Evolutionary conservation across 1,140 invertebrate species (phyloP).

Genomic region (Lordiphosa collinella): DNA sequence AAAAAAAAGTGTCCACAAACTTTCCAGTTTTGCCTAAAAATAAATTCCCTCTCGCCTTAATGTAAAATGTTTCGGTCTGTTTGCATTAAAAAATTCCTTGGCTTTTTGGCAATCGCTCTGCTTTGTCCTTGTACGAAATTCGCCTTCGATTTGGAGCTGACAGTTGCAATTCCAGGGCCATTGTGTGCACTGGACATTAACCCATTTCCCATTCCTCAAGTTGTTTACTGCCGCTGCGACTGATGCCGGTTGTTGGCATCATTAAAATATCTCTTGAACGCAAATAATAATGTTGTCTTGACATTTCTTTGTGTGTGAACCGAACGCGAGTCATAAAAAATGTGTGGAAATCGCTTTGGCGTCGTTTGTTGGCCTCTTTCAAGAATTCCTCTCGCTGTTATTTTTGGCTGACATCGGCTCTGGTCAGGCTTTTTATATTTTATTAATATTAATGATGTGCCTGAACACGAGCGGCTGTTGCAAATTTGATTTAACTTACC

Average conservation of each 20-base stretch:
- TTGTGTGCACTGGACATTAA: slow-evolving; percentile 56
- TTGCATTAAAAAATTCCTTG: slow-evolving; percentile 43
- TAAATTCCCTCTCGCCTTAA: slow-evolving; percentile 33
- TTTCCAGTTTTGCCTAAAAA: slow-evolving; percentile 22
- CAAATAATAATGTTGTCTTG: slow-evolving; percentile 31
- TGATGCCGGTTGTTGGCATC: slow-evolving; percentile 1
- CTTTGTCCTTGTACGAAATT: slow-evolving; percentile 42
- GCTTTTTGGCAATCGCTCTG: slow-evolving; percentile 53
- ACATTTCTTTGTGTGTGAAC: slow-evolving; percentile 54
- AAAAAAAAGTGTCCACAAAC: background rate
- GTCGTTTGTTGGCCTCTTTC: slow-evolving; percentile 38
- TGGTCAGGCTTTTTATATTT: slow-evolving; percentile 60
- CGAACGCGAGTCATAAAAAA: background rate
- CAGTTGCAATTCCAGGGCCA: slow-evolving; percentile 27
- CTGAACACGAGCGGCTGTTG: slow-evolving; percentile 23
- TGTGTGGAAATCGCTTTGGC: slow-evolving; percentile 44
- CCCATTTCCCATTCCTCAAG: slow-evolving; percentile 33
- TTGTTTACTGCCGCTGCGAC: no score
- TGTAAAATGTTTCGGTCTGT: slow-evolving; percentile 74
- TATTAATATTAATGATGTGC: slow-evolving; percentile 76
- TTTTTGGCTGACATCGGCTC: slow-evolving; percentile 45
- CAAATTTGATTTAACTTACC: slow-evolving; percentile 39
- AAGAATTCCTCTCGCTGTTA: slow-evolving; percentile 37
- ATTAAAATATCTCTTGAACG: slow-evolving; percentile 26
- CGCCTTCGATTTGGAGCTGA: slow-evolving; percentile 46